Evolutionary conservation across 2,113 vertebrate genomes (phyloP).

Genomic region (Taurulus bubalis): DNA sequence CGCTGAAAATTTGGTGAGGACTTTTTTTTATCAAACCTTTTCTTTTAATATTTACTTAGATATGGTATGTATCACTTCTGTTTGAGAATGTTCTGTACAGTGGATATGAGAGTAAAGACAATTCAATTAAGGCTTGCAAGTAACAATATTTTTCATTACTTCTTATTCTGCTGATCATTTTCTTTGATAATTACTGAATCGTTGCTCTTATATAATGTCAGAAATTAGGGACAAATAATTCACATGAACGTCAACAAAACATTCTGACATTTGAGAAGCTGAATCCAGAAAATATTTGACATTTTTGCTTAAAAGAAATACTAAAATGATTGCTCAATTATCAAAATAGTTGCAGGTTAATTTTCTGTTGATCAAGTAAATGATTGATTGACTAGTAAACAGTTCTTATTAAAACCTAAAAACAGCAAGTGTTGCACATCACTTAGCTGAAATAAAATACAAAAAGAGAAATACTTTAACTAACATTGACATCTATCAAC

Average conservation of each 20-base stretch:
- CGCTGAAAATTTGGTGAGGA: background rate
- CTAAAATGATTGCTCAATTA: background rate
- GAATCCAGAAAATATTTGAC: background rate
- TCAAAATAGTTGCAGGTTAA: background rate
- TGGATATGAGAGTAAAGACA: background rate
- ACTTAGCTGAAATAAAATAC: background rate
- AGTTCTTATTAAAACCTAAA: background rate
- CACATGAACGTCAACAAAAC: too few species aligned
- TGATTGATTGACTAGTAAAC: background rate
- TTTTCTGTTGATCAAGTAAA: background rate
- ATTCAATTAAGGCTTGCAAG: background rate
- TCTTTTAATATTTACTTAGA: background rate
- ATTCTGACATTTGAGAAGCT: background rate
- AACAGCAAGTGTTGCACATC: background rate
- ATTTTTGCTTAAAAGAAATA: background rate
- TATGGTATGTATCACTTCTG: background rate
- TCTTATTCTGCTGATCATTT: conserved; percentile 13
- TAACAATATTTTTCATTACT: background rate
- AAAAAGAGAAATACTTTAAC: background rate
- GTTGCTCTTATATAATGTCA: background rate
- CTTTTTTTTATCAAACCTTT: conserved; percentile 4
- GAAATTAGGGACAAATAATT: background rate
- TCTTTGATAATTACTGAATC: background rate
- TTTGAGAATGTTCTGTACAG: background rate
- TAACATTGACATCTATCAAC: conserved; percentile 47